phyloP scores from a whole-genome alignment of 2,797 vertebrate species.

The Catharus ustulatus region DNA sequence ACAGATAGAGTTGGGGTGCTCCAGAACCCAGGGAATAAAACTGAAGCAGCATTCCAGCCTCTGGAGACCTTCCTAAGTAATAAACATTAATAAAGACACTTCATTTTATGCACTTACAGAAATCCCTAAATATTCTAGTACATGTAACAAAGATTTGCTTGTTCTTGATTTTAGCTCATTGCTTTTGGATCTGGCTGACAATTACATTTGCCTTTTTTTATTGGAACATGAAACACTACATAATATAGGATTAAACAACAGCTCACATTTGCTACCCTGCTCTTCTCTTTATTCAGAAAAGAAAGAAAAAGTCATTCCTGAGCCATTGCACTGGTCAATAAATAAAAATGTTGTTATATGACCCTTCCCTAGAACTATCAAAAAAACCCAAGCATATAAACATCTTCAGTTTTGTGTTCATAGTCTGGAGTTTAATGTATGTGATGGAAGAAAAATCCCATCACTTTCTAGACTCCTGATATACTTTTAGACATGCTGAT shows the following conservation, averaged over 20 bases:
- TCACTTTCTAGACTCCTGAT: constrained; percentile 4
- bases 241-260: background rate
- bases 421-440: background rate
- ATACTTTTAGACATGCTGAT: constrained; percentile 11
- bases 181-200: background rate
- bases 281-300: background rate
- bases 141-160: background rate
- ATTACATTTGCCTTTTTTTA: background rate
- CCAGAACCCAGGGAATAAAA: background rate
- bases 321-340: background rate
- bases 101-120: background rate
- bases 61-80: background rate
- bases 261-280: background rate
- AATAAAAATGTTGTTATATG: background rate
- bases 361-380: background rate
- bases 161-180: background rate
- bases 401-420: background rate
- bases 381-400: background rate
- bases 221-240: background rate
- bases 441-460: background rate
- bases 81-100: background rate
- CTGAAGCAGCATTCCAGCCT: background rate
- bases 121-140: background rate
- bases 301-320: background rate
- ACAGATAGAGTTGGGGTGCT: background rate